Base-by-base conservation (phyloP, 2,113 vertebrate species). In the Notarius lentiginosus region DNA sequence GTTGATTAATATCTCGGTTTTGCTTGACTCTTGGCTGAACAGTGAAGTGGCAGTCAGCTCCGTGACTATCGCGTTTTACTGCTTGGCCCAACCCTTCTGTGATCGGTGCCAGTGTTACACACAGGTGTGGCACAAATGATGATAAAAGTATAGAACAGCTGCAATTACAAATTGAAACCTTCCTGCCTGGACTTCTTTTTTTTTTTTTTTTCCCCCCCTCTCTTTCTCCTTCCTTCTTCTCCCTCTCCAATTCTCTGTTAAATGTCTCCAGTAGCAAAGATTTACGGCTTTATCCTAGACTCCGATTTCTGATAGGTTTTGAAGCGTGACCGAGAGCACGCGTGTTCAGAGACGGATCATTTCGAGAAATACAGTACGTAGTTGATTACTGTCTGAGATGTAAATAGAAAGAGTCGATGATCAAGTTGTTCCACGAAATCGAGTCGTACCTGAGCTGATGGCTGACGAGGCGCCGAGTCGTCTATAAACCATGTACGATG, bases 51-150 rank as follows among this genome's bases (percentile, higher is more conserved):
- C n/a, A n/a, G 27, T 53, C 47, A 55, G 49, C 60, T 79, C 15
- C 22, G 9, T 61, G 24, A 68, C 20, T 41, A 15, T 15, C 47
- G 22, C 15, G 30, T 76, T n/a, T 51, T 76, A 85, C 15, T 73
- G 73, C 18, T 11, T 41, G 8, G 24, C 73, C 79, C 41, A 58
- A 80, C 85, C 72, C 80, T 30, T 72, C 10, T 85, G 15, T 51
- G 20, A 51, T 72, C 4, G 22, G 53, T 73, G 75, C 55, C 53
- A 81, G 27, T 18, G 4, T 56, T 27, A 49, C 63, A 73, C 61
- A 70, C 27, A 73, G 88, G 85, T 84, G 81, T 79, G 85, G 65
- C 82, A 81, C 18, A 41, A 66, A 63, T 56, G 55, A 81, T 84
- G 55, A 81, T 84, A 58, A 70, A 80, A 80, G 68, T 61, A 82